phyloP scores from a whole-genome alignment of 53 echinoderm and acorn worm species.

The Echinometra lucunter region DNA sequence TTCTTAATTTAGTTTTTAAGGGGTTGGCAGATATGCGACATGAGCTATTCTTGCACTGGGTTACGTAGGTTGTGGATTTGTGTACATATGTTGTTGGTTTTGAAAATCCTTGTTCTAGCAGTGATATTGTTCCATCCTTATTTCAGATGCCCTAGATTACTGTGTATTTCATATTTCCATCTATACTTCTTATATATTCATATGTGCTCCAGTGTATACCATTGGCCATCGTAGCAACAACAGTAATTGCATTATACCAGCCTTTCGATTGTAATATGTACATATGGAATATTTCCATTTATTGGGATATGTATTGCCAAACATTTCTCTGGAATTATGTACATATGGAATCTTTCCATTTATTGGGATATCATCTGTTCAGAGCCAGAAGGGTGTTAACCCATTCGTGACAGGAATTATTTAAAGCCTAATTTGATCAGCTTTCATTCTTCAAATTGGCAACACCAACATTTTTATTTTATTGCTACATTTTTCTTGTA shows the following conservation, averaged over 20 bases:
- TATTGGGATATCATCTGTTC: too few relatives aligned
- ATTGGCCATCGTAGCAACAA: not conserved
- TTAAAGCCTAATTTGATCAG: too few relatives aligned
- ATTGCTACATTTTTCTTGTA: too few relatives aligned
- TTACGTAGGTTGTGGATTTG: not conserved
- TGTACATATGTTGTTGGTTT: not conserved
- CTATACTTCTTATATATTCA: not conserved
- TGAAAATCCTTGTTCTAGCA: not conserved
- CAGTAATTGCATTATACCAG: not conserved
- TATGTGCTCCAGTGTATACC: too few relatives aligned
- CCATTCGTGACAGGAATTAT: too few relatives aligned
- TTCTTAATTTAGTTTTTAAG: too few relatives aligned
- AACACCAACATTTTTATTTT: too few relatives aligned
- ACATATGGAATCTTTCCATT: too few relatives aligned
- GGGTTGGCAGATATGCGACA: too few relatives aligned
- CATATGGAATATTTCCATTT: not conserved
- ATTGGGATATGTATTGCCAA: not conserved
- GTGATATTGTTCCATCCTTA: not conserved
- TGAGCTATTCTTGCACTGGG: not conserved
- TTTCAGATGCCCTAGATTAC: not conserved
- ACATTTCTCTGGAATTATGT: not conserved
- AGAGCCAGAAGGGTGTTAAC: too few relatives aligned
- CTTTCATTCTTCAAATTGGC: too few relatives aligned
- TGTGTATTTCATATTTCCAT: not conserved
- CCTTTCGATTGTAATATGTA: not conserved